Base-by-base conservation (phyloP, 2,888 invertebrate species). In the Prenolepis imparis region DNA sequence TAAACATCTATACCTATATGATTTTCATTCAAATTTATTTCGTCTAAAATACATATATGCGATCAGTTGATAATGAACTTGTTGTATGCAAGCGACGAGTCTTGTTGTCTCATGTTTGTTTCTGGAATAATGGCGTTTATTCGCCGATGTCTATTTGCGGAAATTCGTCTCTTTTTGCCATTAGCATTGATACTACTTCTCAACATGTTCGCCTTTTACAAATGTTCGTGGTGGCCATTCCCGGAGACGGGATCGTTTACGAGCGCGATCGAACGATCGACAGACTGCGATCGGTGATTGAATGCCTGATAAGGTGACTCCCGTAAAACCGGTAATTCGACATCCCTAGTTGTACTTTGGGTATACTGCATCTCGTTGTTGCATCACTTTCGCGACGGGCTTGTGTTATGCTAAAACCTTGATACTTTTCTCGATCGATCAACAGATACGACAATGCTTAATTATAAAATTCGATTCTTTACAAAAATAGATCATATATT, bases 251-350 rank as follows among this genome's bases (percentile, higher is more conserved):
- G 59, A 74, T 84, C 68, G 64, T 86, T 83, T 77, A 63, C 84
- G 82, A 82, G 55, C 72, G 72, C 78, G 77, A 21, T 66, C 83
- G 57, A 74, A 32, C 78, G 83, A 75, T 83, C 86, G 84, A 80
- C 72, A 78, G 72, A 78, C 28, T 52, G 52, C 61, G 86, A 82
- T 86, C 82, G 12, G 68, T 74, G 86, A 86, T 84, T 73, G 82
- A 82, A 70, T 67, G n/a, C 86, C 84, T 21, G 87, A 88, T 89
- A 89, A 86, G 89, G 87, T 63, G 68, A 24, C 78, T 67, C 82
- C 67, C 68, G 63, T 82, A 78, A 66, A 87, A 89, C 89, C 88
- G 88, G 89, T 89, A 88, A 87, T 73, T 80, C 86, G 80, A 67
- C 80, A 83, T 84, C 88, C 78, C 73, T 77, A 84, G 78, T 63